Percentiles rank a stretch among this genome's conserved stretches.
Evolutionary conservation across 2,797 vertebrate species (phyloP).

Genomic region (Enoplosus armatus): DNA sequence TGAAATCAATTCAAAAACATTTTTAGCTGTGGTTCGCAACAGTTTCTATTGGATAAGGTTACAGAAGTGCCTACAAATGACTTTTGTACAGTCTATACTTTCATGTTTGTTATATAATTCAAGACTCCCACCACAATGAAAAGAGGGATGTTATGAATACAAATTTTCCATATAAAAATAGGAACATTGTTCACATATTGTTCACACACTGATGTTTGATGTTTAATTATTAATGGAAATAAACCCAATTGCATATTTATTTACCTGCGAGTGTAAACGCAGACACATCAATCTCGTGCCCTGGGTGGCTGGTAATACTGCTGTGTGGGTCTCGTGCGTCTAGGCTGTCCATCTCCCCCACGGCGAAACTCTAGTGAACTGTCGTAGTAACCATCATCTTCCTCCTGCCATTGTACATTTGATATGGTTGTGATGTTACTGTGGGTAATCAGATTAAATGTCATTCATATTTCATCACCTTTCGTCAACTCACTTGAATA

Average conservation of each 20-base stretch:
- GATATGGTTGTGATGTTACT: slow-evolving; percentile 62
- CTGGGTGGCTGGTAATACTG: slow-evolving; percentile 98
- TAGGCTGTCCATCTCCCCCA: slow-evolving; percentile 95
- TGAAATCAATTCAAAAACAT: slow-evolving; percentile 20
- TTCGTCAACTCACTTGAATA: slow-evolving; percentile 25
- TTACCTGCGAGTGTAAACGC: slow-evolving; percentile 69
- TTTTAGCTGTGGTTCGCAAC: not conserved
- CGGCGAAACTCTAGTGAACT: slow-evolving; percentile 94
- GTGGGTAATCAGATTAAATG: slow-evolving; percentile 51
- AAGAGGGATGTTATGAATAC: not conserved
- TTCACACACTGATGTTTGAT: slow-evolving; percentile 5
- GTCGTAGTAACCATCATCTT: slow-evolving; percentile 95
- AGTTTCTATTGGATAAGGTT: not conserved
- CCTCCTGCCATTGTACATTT: slow-evolving; percentile 85
- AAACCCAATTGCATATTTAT: slow-evolving; percentile 22
- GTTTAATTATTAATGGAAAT: slow-evolving; percentile 13
- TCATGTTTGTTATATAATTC: not conserved
- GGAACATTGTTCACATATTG: not conserved
- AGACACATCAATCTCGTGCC: slow-evolving; percentile 91
- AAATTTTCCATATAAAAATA: slow-evolving; percentile 7
- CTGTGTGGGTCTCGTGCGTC: slow-evolving; percentile 94
- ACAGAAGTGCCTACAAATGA: slow-evolving; percentile 9
- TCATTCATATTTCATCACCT: slow-evolving; percentile 55
- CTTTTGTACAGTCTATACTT: not conserved
- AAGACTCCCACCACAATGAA: not conserved